Base-by-base conservation (phyloP, 2,888 invertebrate genomes). In the Eupithecia tripunctaria region DNA sequence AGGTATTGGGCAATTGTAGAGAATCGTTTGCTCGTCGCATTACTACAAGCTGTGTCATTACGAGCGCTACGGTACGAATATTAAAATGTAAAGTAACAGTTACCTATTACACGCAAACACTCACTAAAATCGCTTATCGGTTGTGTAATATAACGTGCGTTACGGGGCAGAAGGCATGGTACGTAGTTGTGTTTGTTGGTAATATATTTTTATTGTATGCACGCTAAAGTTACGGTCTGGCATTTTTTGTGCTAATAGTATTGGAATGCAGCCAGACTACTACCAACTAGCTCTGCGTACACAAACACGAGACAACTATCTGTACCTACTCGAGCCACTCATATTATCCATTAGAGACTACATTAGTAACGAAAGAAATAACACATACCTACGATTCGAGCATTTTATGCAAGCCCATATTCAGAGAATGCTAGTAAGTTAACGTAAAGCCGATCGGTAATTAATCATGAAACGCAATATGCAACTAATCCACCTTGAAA, bases 231-330 rank as follows among this genome's bases (percentile, higher is more conserved):
- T 73, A 79, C 71, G 76, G 82, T 79, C 81, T 79, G 77, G 79
- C 80, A 81, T 79, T 77, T 82, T 80, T 82, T 80, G 82, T 82
- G 84, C 83, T 84, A 86, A 85, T 85, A 82, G 80, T 79, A 78
- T 78, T 78, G 85, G 85, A 87, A 87, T 87, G 86, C 81, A 79
- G 82, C 78, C 73, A 68, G 80, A 81, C 84, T 76, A 78, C 84
- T 81, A 80, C 71, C 71, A 72, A 71, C 76, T 80, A 79, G 62
- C 62, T 63, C 74, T 79, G 79, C 41, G 72, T 72, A 75, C 69
- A 76, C 75, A 79, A 63, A 21, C 38, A 64, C 38, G 38, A 80
- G 78, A 78, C 78, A 74, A 79, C 77, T 75, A 29, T n/a, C n/a
- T 2, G 29, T 29, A 71, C 66, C 64, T 47, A 67, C 66, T 72